A percentile compares a stretch with the other conserved stretches of the same genome.
phyloP scores from a whole-genome alignment of 2,888 invertebrate species.

The Cataglyphis altisquamis region DNA sequence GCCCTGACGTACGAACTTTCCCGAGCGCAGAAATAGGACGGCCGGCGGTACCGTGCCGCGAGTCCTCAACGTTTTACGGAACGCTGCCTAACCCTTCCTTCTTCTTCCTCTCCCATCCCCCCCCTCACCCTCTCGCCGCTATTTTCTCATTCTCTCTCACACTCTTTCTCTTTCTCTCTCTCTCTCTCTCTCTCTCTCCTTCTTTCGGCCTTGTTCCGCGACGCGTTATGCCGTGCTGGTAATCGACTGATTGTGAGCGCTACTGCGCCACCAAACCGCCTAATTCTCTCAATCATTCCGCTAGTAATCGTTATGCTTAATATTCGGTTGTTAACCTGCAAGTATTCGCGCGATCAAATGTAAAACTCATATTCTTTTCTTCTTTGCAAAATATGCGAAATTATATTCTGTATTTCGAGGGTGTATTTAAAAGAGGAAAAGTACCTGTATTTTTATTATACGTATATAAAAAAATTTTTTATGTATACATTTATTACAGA shows the following conservation, averaged over 20 bases:
- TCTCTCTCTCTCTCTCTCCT: background rate
- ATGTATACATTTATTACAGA: background rate
- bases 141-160: no score
- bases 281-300: slow-evolving; percentile 13
- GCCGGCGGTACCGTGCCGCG: slow-evolving; percentile 38
- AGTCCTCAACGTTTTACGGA: slow-evolving; percentile 49
- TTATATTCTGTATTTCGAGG: background rate
- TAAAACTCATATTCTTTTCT: background rate
- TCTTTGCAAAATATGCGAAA: background rate
- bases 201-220: slow-evolving; percentile 2
- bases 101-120: slow-evolving; percentile 34
- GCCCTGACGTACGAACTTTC: slow-evolving; percentile 79
- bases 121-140: background rate
- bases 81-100: slow-evolving; percentile 42
- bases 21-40: slow-evolving; percentile 84
- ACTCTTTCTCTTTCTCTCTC: background rate
- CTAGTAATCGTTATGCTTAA: background rate
- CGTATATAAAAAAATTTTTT: background rate
- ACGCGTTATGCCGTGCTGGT: slow-evolving; percentile 22
- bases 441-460: background rate
- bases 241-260: slow-evolving; percentile 61
- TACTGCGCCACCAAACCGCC: slow-evolving; percentile 41
- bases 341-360: background rate
- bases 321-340: background rate
- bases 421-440: background rate